Percentiles rank a stretch among this genome's conserved stretches.
These are phyloP conservation scores for Epinephelus lanceolatus DNA, from an alignment of 2,113 vertebrate genomes.

Conservation along the genomic window DNA sequence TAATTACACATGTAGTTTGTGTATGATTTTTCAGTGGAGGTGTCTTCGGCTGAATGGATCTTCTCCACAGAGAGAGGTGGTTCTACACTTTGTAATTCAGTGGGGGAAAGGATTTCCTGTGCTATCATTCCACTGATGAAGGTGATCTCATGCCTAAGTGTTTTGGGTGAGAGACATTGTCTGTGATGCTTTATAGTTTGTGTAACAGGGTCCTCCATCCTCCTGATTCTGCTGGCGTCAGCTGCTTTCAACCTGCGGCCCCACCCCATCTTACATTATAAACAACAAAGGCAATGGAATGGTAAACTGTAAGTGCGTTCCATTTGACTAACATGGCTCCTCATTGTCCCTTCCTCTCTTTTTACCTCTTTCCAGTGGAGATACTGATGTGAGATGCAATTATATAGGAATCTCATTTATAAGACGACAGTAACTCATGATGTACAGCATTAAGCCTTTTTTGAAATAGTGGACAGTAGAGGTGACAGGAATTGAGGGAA, in stretches of 20 bases:
- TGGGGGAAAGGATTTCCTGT: background rate
- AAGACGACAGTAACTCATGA: background rate
- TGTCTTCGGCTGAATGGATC: background rate
- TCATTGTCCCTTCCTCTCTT: background rate
- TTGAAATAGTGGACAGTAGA: background rate
- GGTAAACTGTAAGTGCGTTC: constrained; percentile 1
- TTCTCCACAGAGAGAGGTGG: background rate
- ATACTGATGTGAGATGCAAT: background rate
- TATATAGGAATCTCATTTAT: background rate
- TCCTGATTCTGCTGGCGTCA: background rate
- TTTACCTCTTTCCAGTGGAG: background rate
- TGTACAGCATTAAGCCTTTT: background rate
- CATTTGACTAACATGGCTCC: constrained; percentile 5
- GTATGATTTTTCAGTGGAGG: background rate
- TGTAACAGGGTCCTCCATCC: background rate
- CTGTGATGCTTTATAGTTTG: background rate
- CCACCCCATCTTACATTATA: background rate
- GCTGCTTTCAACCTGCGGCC: constrained; percentile 1
- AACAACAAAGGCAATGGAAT: background rate
- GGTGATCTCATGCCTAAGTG: background rate
- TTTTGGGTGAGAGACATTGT: background rate
- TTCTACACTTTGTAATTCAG: background rate
- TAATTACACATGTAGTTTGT: background rate
- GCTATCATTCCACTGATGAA: too few relatives aligned
- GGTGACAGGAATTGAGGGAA: background rate